These are phyloP conservation scores for Hippocampus comes DNA, from an alignment of 2,113 vertebrate genomes.

Conservation along the genomic window DNA sequence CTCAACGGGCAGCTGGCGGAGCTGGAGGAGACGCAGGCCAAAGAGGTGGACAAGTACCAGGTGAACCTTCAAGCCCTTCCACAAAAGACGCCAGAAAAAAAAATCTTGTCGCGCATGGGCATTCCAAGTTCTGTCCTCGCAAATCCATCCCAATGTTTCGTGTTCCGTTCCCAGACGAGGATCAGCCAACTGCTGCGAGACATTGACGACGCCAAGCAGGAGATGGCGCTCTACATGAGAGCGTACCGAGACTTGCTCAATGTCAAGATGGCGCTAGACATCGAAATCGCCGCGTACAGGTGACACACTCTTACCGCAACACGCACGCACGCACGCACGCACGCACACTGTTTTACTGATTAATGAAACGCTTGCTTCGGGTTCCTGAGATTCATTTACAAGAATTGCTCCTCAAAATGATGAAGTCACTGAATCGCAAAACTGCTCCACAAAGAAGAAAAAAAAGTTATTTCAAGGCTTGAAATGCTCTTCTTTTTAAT, in stretches of 20 bases:
- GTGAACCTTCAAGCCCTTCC: constrained; percentile 33
- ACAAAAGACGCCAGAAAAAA: no score
- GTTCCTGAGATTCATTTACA: no score
- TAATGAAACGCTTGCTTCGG: no score
- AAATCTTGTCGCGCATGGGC: no score
- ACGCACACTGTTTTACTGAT: background rate
- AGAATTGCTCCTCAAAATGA: no score
- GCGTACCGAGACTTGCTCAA: constrained; percentile 97
- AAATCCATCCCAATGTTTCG: background rate
- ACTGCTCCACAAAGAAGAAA: no score
- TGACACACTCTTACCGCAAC: constrained; percentile 40
- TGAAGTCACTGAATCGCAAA: no score
- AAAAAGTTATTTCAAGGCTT: no score
- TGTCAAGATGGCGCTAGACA: constrained; percentile 96
- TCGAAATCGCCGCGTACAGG: constrained; percentile 97
- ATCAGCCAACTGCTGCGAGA: constrained; percentile 77
- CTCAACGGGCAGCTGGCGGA: constrained; percentile 77
- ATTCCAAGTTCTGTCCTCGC: no score
- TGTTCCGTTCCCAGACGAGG: constrained; percentile 60
- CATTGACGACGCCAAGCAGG: constrained; percentile 77
- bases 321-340: background rate
- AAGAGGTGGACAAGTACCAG: constrained; percentile 78
- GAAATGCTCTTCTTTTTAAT: constrained; percentile 39
- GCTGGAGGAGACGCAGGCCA: constrained; percentile 75
- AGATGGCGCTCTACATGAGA: constrained; percentile 88